Evolutionary conservation across 2,113 vertebrate genomes (phyloP), one percentile per base, ranked within the genome.

Genomic region (Solea solea): DNA sequence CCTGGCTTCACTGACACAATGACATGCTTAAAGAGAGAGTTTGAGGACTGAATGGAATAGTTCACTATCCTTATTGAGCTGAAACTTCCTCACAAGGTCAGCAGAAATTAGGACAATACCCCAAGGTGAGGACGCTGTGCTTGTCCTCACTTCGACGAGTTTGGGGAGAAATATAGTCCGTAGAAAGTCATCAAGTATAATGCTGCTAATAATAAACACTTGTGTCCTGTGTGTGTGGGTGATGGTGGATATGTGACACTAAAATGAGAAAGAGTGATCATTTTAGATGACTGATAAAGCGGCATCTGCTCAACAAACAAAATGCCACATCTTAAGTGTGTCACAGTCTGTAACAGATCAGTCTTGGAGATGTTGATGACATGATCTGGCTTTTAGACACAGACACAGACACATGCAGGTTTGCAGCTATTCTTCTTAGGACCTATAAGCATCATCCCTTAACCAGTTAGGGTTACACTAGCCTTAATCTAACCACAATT

Each of bases 261-360:
- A 80, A 83, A 75, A 69, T 34, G 1, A 49, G 13, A 69, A n/a
- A 46, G 11, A 54, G 27, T 59, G 63, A 57, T 28, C 16, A 63
- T 41, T 28, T 45, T 34, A 34, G 34, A 34, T 34, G 34, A 48
- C 53, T 60, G 64, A 15, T 40, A 11, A 49, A 65, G 25, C 42
- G 44, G 42, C 67, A 51, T n/a, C 16, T 55, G 21, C 7, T 45
- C 46, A 51, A 55, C 13, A 68, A 80, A 63, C 44, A 42, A 64
- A 64, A 57, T 0, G n/a, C 0, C 46, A 65, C 21, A 68, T 11
- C 5, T 16, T 27, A 10, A 28, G 46, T 34, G 45, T 65, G 16
- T 48, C 28, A 57, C 40, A 46, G 44, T 15, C 50, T 71, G 60
- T 40, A 16, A 63, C 13, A 49, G 41, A 67, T 16, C n/a, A 8